Conservation (phyloP, 2,113 vertebrate genomes). For the Podarcis muralis region DNA sequence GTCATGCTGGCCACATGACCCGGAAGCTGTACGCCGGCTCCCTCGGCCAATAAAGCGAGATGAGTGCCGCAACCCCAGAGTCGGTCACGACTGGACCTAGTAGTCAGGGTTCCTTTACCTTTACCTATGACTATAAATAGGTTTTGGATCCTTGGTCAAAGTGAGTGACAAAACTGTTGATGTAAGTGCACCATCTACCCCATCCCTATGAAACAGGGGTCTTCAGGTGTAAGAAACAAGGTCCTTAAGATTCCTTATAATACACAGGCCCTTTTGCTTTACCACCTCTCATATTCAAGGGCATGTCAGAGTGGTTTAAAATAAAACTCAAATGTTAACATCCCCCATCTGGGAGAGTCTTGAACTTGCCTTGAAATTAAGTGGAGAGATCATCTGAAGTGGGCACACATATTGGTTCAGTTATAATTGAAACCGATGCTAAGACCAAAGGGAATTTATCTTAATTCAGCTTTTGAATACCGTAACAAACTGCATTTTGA, state of each 20-base stretch:
- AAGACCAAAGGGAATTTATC: neutral
- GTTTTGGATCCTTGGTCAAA: neutral
- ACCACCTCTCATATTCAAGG: neutral
- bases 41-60: too few species aligned
- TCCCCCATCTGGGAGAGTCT: neutral
- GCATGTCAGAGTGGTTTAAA: neutral
- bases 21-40: too few species aligned
- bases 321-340: neutral
- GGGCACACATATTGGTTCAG: slow-evolving; percentile 4
- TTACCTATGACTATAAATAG: too few species aligned
- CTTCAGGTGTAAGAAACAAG: neutral
- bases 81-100: too few species aligned
- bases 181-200: neutral
- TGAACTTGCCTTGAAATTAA: neutral
- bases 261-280: neutral
- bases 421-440: slow-evolving; percentile 13
- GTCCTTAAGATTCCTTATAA: neutral
- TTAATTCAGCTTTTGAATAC: slow-evolving; percentile 34
- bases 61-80: too few species aligned
- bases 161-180: neutral
- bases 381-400: slow-evolving; percentile 14
- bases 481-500: slow-evolving; percentile 10
- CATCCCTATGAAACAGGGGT: neutral
- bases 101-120: too few species aligned
- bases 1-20: too few species aligned